These are phyloP conservation scores for Gadopsis bispinosus DNA, from an alignment of 2,797 vertebrate species.

Conservation along the genomic window DNA sequence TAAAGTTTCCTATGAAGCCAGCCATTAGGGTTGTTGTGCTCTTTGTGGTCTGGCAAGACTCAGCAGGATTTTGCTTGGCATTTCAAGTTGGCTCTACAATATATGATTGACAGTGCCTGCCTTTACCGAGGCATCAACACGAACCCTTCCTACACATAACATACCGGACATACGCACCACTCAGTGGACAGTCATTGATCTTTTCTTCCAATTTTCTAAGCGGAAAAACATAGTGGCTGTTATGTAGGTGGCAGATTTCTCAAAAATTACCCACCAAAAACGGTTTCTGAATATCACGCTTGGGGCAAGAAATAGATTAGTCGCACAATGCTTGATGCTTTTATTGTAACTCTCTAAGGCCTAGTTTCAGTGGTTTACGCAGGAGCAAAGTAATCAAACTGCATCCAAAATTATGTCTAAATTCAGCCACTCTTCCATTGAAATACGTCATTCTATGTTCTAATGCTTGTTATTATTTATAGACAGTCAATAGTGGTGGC, in stretches of 20 bases:
- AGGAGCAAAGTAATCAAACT: neutral
- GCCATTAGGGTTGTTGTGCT: neutral
- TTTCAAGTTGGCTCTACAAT: slow-evolving; percentile 52
- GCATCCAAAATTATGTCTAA: neutral
- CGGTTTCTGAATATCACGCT: slow-evolving; percentile 4
- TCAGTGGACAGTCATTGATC: slow-evolving; percentile 41
- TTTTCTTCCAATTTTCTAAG: slow-evolving; percentile 38
- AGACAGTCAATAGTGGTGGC: neutral
- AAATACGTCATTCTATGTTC: neutral
- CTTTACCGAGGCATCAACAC: slow-evolving; percentile 39
- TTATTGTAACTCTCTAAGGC: neutral
- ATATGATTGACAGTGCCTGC: slow-evolving; percentile 41
- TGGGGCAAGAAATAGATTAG: neutral
- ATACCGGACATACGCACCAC: slow-evolving; percentile 26
- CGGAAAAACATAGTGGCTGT: slow-evolving; percentile 17
- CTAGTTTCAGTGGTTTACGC: neutral
- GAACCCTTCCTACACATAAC: slow-evolving; percentile 53
- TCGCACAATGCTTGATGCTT: slow-evolving; percentile 6
- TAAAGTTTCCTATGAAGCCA: slow-evolving; percentile 17
- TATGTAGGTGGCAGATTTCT: slow-evolving; percentile 45
- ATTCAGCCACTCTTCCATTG: neutral
- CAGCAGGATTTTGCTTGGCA: slow-evolving; percentile 50
- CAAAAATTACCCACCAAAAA: slow-evolving; percentile 10
- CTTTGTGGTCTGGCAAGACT: slow-evolving; percentile 42
- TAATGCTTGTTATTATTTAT: slow-evolving; percentile 10